Conservation (phyloP, 2,113 vertebrate species). For the Xenus cinereus region DNA sequence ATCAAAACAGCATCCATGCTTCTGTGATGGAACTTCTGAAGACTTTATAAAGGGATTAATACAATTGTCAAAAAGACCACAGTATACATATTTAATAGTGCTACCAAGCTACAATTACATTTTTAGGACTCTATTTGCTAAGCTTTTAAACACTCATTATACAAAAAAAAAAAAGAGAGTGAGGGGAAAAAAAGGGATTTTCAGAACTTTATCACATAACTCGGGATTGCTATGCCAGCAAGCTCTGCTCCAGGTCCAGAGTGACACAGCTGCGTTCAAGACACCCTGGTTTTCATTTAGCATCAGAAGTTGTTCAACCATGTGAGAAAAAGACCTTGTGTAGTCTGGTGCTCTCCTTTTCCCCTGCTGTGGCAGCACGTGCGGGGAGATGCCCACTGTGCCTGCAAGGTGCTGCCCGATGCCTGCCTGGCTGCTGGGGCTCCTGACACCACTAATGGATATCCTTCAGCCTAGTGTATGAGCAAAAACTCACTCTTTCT, state of each 20-base stretch:
- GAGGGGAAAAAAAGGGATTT: not conserved
- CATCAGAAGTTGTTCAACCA: not conserved
- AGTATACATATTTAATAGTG: constrained; percentile 83
- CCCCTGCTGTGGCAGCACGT: rapidly evolving
- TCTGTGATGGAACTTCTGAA: constrained; percentile 84
- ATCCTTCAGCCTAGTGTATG: not conserved
- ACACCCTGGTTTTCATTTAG: not conserved
- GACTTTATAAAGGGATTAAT: constrained; percentile 86
- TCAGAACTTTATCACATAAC: constrained; percentile 24
- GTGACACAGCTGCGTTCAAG: not conserved
- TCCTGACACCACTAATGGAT: not conserved
- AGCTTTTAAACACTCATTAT: constrained; percentile 70
- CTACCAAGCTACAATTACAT: constrained; percentile 82
- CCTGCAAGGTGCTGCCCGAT: not conserved
- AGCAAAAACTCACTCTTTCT: not conserved
- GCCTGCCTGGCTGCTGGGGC: not conserved
- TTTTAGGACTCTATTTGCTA: constrained; percentile 77
- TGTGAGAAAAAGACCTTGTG: not conserved
- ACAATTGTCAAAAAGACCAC: constrained; percentile 85
- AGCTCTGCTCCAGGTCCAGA: not conserved
- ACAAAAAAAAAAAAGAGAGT: not conserved
- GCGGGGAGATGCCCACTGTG: not conserved
- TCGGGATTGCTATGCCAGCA: not conserved
- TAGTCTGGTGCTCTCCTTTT: not conserved
- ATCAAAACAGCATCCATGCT: constrained; percentile 85